Evolutionary conservation across 2,888 invertebrate genomes (phyloP), one percentile per base, ranked within the genome.

Genomic region (Tachina fera): DNA sequence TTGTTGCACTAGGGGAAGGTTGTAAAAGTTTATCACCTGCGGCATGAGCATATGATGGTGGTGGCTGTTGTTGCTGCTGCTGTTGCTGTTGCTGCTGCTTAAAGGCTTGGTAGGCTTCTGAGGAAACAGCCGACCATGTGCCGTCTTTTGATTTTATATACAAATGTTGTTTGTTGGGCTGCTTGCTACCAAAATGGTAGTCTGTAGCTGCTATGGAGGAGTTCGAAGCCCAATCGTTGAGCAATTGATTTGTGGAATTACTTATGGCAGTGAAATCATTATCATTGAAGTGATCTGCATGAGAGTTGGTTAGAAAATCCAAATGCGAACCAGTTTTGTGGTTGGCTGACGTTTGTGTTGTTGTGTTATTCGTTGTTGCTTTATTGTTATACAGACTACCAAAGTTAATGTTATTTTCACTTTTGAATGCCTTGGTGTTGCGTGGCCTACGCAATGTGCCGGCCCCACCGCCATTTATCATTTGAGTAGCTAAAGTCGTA

Each of bases 81-180:
- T 90, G 89, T 65, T 90, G 89, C 71, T 90, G 89, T 65, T 89
- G 88, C 53, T 90, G 91, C 75, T 91, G 91, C 87, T 91, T 90
- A 83, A 90, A 92, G 49, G 86, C 88, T 84, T 92, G 93, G 89
- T 92, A 92, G 83, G 92, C 89, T 86, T 92, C 92, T 80, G 92
- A 91, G 83, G 91, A 91, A 41, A 92, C 91, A 1, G 92, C 91
- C 39, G 92, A 91, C 92, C 93, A 92, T 71, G 91, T 91, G 58
- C 93, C 92, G 72, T 92, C 93, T 88, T 92, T 92, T 76, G 92
- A 91, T 88, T 93, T 92, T 19, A 92, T 91, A 80, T 93, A 92
- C 65, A 93, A 87, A 87, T 93, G 92, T 88, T 92, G 92, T 74
- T 92, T 92, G 79, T 88, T 90, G 11, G 92, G 92, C 87, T 92